Evolutionary conservation across 2,888 invertebrate genomes (phyloP).

Genomic region (Thumatha senex): DNA sequence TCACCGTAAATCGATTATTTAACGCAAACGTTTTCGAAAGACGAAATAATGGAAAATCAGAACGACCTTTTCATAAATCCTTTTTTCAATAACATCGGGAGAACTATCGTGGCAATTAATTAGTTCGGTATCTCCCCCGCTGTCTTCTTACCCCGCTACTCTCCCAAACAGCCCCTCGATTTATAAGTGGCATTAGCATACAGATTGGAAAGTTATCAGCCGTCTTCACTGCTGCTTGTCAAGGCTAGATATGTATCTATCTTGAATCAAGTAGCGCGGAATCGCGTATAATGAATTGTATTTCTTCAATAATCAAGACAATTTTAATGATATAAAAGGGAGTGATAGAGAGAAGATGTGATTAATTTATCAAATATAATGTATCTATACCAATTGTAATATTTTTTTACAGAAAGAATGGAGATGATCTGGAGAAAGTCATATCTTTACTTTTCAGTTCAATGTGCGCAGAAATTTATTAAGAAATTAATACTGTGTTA

Average conservation of each 20-base stretch:
- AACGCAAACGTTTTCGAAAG: background rate
- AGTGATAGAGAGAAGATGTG: too few relatives aligned
- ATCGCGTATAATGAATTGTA: too few relatives aligned
- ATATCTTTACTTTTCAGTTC: too few relatives aligned
- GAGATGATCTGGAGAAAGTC: too few relatives aligned
- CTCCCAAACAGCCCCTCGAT: slow-evolving; percentile 37
- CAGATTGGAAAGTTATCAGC: slow-evolving; percentile 70
- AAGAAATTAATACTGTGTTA: too few relatives aligned
- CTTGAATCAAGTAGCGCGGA: background rate
- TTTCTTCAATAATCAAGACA: too few relatives aligned
- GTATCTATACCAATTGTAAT: too few relatives aligned
- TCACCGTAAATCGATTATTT: too few relatives aligned
- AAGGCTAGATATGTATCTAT: slow-evolving; percentile 2
- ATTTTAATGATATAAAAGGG: too few relatives aligned
- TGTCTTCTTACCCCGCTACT: slow-evolving; percentile 6
- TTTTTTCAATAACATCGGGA: slow-evolving; percentile 40
- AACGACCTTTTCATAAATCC: slow-evolving; percentile 34
- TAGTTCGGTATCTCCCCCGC: slow-evolving; percentile 28
- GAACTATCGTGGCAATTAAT: slow-evolving; percentile 56
- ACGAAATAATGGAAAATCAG: slow-evolving; percentile 24
- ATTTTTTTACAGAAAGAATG: too few relatives aligned
- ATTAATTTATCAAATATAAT: too few relatives aligned
- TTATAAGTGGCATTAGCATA: slow-evolving; percentile 69
- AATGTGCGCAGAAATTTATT: too few relatives aligned
- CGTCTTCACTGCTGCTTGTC: slow-evolving; percentile 24